Base-by-base conservation (phyloP, 2,888 invertebrate species). In the Lithodes maja region DNA sequence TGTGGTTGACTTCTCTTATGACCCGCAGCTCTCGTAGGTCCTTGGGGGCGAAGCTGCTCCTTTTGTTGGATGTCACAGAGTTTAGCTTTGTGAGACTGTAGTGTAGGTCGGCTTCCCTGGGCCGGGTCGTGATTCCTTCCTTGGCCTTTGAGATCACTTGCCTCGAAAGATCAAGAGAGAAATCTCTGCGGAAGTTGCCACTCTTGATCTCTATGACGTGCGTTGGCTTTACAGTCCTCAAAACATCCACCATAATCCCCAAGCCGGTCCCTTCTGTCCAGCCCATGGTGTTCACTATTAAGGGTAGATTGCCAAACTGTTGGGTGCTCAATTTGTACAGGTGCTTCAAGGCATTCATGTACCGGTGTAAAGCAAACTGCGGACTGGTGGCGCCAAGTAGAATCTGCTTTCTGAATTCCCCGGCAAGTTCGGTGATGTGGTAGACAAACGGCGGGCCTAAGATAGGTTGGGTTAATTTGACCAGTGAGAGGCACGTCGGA, bases 231-330 rank as follows among this genome's bases (percentile, higher is more conserved):
- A 83, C 33, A 12, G 83, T 79, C 55, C 90, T 49, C 55, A 90
- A 15, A 3, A 88, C 55, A 68, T 90, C 90, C 50, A 88, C 15
- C 69, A 86, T 88, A n/a, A 88, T 49, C 2, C 61, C 85, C 33
- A 86, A 33, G 2, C 90, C 90, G 12, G 85, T 79, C 12, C 85
- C 78, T 5, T n/a, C 50, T 5, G 83, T 79, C 85, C 85, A 90
- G 3, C 90, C 90, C 90, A 90, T 90, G 1, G 90, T 90, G 77
- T 90, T 90, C 2, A 90, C 83, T 3, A 90, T 33, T 33, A 90
- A 50, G 15, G 87, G 87, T 3, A 74, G 1, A 2, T 61, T 54
- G 17, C 52, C 3, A 17, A 74, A 54, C 69, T 77, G 52, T 50
- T 15, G 71, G 3, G 74, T 52, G 1, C 49, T n/a, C 1, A n/a